phyloP scores from a whole-genome alignment of 2,888 invertebrate species.

The Habroteleia sp. region DNA sequence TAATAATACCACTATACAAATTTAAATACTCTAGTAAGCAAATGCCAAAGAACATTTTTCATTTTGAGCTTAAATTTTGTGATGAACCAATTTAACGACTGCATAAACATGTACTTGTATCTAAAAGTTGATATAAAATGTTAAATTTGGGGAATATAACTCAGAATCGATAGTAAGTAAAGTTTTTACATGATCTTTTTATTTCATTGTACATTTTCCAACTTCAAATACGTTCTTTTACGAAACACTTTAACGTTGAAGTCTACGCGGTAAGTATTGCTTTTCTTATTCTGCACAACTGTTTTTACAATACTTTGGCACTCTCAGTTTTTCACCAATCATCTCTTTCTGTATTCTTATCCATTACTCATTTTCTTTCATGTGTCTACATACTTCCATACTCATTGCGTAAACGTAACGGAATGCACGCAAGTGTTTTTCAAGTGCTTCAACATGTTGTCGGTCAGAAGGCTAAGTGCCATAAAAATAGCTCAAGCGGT shows the following conservation, averaged over 20 bases:
- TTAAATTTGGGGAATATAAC: too few species aligned
- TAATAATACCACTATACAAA: too few species aligned
- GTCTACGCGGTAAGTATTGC: constrained; percentile 47
- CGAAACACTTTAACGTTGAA: constrained; percentile 16
- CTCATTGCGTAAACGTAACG: constrained; percentile 76
- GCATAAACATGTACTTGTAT: too few species aligned
- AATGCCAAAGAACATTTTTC: too few species aligned
- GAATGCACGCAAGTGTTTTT: constrained; percentile 80
- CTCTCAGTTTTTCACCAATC: constrained; percentile 57
- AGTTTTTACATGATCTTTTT: too few species aligned
- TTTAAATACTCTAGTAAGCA: too few species aligned
- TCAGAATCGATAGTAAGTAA: too few species aligned
- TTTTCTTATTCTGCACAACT: constrained; percentile 31
- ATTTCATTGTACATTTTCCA: constrained; percentile 6
- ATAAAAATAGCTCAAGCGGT: constrained; percentile 77
- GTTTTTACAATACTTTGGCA: constrained; percentile 40
- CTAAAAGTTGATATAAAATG: too few species aligned
- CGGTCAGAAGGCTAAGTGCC: constrained; percentile 77
- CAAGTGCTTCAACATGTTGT: constrained; percentile 80
- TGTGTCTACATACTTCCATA: constrained; percentile 57
- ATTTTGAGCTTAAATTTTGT: too few species aligned
- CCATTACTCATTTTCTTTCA: constrained; percentile 56
- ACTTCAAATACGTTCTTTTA: constrained; percentile 1
- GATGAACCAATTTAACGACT: too few species aligned
- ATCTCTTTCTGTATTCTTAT: constrained; percentile 54